These are phyloP conservation scores for Scaeva pyrastri DNA, from an alignment of 2,888 invertebrate species.

Conservation along the genomic window DNA sequence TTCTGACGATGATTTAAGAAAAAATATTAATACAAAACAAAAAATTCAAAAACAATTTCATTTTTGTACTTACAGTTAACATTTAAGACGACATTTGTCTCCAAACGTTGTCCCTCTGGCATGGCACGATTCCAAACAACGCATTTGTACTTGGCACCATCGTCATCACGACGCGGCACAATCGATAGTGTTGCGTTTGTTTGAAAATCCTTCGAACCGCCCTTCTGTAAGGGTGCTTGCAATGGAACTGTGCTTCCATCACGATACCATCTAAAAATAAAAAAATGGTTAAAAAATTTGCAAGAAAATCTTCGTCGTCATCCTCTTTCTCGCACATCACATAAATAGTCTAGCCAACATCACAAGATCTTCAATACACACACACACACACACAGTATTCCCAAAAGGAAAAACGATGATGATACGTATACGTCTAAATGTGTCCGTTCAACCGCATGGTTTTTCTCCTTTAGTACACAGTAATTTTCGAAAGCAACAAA, in stretches of 20 bases:
- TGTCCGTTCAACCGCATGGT: constrained; percentile 28
- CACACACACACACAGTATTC: background rate
- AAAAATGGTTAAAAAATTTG: constrained; percentile 22
- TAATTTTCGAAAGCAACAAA: background rate
- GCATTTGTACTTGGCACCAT: constrained; percentile 92
- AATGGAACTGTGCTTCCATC: constrained; percentile 90
- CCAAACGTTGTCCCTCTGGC: constrained; percentile 91
- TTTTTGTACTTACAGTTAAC: constrained; percentile 93
- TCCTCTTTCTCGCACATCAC: background rate
- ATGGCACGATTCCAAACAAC: constrained; percentile 96
- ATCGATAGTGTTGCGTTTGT: constrained; percentile 91
- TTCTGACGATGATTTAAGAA: no score
- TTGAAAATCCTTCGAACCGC: constrained; percentile 89
- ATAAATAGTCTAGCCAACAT: constrained; percentile 18
- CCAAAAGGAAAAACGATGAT: constrained; percentile 16
- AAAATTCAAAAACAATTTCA: background rate
- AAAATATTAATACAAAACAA: background rate
- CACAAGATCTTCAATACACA: background rate
- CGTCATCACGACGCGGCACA: constrained; percentile 92
- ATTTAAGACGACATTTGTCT: constrained; percentile 91
- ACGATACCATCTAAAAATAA: constrained; percentile 89
- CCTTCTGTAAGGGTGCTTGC: constrained; percentile 88
- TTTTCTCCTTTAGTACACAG: constrained; percentile 21
- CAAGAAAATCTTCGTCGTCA: constrained; percentile 3
- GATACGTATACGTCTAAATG: constrained; percentile 28